These are phyloP conservation scores for Dichetophora obliterata DNA, from an alignment of 2,888 invertebrate genomes.

Conservation along the genomic window DNA sequence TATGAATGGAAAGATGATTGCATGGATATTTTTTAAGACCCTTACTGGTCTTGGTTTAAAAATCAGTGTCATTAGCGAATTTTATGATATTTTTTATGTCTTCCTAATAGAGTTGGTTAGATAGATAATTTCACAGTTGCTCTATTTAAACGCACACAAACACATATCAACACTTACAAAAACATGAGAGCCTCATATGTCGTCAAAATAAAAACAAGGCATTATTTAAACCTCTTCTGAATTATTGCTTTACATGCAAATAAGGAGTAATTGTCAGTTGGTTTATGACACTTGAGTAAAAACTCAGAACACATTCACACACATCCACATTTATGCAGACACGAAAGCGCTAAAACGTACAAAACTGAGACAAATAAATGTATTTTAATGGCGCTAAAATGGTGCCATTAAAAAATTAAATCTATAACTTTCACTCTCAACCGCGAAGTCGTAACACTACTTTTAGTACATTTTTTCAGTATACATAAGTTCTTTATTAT, in stretches of 20 bases:
- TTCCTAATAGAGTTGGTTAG: neutral
- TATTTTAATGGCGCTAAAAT: slow-evolving; percentile 38
- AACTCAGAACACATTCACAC: slow-evolving; percentile 4
- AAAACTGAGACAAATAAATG: slow-evolving; percentile 15
- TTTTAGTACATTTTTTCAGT: neutral
- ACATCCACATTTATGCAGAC: neutral
- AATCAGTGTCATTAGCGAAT: neutral
- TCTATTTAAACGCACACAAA: neutral
- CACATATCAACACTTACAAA: neutral
- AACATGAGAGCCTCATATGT: neutral
- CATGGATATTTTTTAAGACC: no score
- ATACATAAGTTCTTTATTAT: neutral
- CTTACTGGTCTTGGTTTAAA: no score
- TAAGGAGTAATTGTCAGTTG: slow-evolving; percentile 35
- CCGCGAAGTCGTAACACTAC: slow-evolving; percentile 43
- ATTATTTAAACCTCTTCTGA: slow-evolving; percentile 32
- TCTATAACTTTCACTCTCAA: slow-evolving; percentile 56
- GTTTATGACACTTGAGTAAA: slow-evolving; percentile 31
- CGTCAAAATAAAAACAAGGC: slow-evolving; percentile 14
- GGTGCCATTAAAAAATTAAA: slow-evolving; percentile 45
- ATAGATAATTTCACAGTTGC: neutral
- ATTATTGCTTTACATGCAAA: slow-evolving; percentile 35
- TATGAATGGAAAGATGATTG: no score
- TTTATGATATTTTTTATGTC: neutral
- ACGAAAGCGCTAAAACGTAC: neutral